Conservation (phyloP, 2,888 invertebrate genomes). For the Aspidapion aeneum region DNA sequence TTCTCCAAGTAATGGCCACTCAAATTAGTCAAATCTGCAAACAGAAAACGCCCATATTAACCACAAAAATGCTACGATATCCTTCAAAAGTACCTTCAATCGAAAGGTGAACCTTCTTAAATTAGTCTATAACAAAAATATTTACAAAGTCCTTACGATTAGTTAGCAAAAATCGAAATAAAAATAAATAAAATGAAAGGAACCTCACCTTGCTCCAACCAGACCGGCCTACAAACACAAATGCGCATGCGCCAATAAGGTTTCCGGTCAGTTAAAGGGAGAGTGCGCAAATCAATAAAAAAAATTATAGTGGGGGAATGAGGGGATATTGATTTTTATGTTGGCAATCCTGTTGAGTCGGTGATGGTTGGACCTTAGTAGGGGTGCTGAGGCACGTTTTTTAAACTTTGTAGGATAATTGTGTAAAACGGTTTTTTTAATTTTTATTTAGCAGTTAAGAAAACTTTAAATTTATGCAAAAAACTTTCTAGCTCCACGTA, state of each 20-base stretch:
- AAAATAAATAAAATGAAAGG: conserved; percentile 6
- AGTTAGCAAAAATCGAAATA: no score
- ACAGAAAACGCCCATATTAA: conserved; percentile 19
- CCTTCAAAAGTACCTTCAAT: conserved; percentile 3
- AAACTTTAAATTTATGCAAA: no score
- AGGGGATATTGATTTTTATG: background rate
- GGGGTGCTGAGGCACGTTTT: no score
- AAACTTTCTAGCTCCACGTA: background rate
- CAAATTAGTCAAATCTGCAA: conserved; percentile 33
- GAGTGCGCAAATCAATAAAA: conserved; percentile 8
- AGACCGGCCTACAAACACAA: conserved; percentile 63
- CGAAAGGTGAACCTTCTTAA: background rate
- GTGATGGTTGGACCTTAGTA: no score
- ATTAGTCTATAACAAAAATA: background rate
- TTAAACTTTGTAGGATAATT: no score
- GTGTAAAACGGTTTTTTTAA: no score
- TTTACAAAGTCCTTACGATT: conserved; percentile 3
- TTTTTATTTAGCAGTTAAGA: no score
- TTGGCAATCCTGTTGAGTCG: conserved; percentile 1
- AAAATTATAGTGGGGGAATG: background rate
- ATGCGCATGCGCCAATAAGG: conserved; percentile 37
- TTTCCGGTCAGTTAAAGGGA: conserved; percentile 1
- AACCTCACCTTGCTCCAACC: conserved; percentile 38
- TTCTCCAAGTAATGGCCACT: conserved; percentile 34
- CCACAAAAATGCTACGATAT: no score